Evolutionary conservation across 2,113 vertebrate genomes (phyloP).

Genomic region (Orientallactaga bullata): DNA sequence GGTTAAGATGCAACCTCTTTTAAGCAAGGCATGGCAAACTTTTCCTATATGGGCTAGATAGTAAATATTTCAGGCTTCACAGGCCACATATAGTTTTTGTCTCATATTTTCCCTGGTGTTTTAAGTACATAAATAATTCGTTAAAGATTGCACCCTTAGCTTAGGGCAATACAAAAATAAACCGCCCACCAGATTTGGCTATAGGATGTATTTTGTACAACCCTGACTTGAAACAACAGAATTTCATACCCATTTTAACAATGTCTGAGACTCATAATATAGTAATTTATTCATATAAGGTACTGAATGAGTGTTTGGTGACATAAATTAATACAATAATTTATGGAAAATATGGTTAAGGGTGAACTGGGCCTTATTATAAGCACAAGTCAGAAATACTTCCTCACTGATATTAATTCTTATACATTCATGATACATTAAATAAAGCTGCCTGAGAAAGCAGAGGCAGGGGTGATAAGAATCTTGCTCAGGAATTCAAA

Average conservation of each 20-base stretch:
- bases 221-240: neutral
- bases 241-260: neutral
- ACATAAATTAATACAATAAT: constrained; percentile 47
- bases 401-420: neutral
- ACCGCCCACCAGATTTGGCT: neutral
- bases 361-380: neutral
- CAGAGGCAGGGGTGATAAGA: neutral
- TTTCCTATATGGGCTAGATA: neutral
- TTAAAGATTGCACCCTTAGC: neutral
- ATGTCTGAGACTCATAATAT: neutral
- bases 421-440: neutral
- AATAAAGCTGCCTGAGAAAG: neutral
- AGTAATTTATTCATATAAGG: constrained; percentile 8
- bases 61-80: constrained; percentile 35
- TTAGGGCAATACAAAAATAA: constrained; percentile 5
- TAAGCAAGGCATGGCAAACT: neutral
- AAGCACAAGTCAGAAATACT: neutral
- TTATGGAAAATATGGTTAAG: constrained; percentile 9
- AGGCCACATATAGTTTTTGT: neutral
- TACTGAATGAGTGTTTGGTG: neutral
- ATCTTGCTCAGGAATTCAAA: constrained; percentile 3
- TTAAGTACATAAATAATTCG: constrained; percentile 18
- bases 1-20: constrained; percentile 44
- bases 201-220: neutral
- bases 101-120: neutral